phyloP scores from a whole-genome alignment of 2,113 vertebrate genomes.

The Eonycteris spelaea region DNA sequence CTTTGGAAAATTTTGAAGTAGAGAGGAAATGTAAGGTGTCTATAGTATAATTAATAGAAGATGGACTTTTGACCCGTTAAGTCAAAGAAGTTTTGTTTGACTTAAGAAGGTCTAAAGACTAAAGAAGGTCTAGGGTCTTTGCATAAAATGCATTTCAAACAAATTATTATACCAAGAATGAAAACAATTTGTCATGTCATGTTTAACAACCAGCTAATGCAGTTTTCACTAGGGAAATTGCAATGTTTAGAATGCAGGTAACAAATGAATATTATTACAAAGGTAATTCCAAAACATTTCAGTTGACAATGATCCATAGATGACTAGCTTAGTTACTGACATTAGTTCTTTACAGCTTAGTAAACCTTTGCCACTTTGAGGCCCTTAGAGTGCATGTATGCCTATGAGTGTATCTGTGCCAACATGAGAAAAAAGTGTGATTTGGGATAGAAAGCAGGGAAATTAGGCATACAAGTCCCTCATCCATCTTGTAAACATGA shows the following conservation, averaged over 20 bases:
- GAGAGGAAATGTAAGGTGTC: not conserved
- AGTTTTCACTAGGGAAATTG: not conserved
- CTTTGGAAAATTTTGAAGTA: slow-evolving; percentile 17
- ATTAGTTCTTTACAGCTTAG: not conserved
- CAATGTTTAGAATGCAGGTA: not conserved
- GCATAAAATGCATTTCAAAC: not conserved
- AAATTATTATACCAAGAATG: not conserved
- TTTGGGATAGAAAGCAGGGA: not conserved
- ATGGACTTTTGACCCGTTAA: not conserved
- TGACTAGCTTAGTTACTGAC: not conserved
- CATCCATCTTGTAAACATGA: not conserved
- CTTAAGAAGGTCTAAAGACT: not conserved
- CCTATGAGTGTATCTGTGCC: not conserved
- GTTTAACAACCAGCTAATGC: not conserved
- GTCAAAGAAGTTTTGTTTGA: no score
- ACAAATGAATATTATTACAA: not conserved
- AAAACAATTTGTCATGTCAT: not conserved
- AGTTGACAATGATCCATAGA: not conserved
- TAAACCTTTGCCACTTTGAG: not conserved
- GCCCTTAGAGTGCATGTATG: accelerated
- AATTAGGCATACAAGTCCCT: not conserved
- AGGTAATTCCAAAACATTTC: not conserved
- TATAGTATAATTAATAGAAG: not conserved
- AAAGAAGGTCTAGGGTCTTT: not conserved
- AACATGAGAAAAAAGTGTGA: not conserved